Conservation (phyloP, 2,797 vertebrate genomes). For the Darevskia mixta region DNA sequence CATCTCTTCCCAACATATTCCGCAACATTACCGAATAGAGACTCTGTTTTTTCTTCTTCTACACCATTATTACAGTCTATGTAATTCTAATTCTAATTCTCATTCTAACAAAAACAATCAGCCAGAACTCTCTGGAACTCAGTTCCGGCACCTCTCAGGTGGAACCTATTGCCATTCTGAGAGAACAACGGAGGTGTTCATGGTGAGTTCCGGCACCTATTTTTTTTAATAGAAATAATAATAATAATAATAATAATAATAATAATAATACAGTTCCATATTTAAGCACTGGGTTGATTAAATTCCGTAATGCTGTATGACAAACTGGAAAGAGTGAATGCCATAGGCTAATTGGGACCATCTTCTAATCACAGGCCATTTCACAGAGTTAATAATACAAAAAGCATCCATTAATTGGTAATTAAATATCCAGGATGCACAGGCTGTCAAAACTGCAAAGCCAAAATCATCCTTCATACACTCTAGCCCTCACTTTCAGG, state of each 20-base stretch:
- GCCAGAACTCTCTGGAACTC: no score
- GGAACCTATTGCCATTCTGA: no score
- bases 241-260: background rate
- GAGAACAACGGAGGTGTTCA: no score
- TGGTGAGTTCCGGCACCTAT: no score
- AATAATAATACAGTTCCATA: background rate
- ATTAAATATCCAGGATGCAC: conserved; percentile 63
- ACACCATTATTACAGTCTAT: background rate
- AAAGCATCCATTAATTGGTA: conserved; percentile 63
- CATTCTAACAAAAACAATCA: no score
- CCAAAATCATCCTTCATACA: conserved; percentile 52
- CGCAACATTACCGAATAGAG: background rate
- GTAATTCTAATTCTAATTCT: background rate
- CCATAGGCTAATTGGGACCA: conserved; percentile 61
- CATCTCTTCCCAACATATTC: background rate
- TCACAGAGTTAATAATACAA: conserved; percentile 57
- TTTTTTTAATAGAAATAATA: no score
- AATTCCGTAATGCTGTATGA: conserved; percentile 51
- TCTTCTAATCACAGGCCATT: conserved; percentile 58
- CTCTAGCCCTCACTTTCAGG: conserved; percentile 51
- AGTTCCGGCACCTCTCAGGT: no score
- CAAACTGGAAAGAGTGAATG: conserved; percentile 54
- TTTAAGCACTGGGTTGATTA: conserved; percentile 49
- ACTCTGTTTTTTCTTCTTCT: background rate
- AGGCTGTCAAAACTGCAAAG: conserved; percentile 55